Percentiles rank a stretch among this genome's conserved stretches.
phyloP scores from a whole-genome alignment of 2,113 vertebrate species.

The Cromileptes altivelis region DNA sequence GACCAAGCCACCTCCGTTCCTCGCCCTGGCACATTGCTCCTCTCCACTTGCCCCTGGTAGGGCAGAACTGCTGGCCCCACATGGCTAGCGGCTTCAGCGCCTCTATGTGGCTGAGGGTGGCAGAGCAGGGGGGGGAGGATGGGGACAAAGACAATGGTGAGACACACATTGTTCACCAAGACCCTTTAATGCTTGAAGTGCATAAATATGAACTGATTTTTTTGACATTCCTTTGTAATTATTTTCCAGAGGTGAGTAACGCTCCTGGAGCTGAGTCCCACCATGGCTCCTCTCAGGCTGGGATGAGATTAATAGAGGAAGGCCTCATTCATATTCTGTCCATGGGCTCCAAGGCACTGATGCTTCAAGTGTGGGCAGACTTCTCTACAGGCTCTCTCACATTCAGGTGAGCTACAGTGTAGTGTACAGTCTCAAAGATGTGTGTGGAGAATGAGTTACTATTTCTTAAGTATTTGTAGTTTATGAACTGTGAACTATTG shows the following conservation, averaged over 20 bases:
- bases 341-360: slow-evolving; percentile 95
- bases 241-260: slow-evolving; percentile 85
- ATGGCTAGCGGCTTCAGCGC: slow-evolving; percentile 96
- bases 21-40: slow-evolving; percentile 96
- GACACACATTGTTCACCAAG: slow-evolving; percentile 47
- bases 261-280: slow-evolving; percentile 74
- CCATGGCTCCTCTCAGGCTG: slow-evolving; percentile 64
- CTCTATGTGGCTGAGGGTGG: slow-evolving; percentile 90
- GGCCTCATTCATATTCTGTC: slow-evolving; percentile 92
- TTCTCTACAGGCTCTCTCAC: slow-evolving; percentile 88
- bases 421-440: slow-evolving; percentile 4
- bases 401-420: slow-evolving; percentile 89
- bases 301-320: slow-evolving; percentile 86
- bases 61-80: slow-evolving; percentile 98
- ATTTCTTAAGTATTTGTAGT: background rate
- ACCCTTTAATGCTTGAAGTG: background rate
- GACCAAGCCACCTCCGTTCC: slow-evolving; percentile 81
- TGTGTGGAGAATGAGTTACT: slow-evolving; percentile 9
- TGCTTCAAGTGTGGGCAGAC: slow-evolving; percentile 97
- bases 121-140: slow-evolving; percentile 72
- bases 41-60: slow-evolving; percentile 92
- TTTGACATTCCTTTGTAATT: slow-evolving; percentile 7
- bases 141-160: slow-evolving; percentile 80
- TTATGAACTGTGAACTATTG: slow-evolving; percentile 8
- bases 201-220: slow-evolving; percentile 12